Evolutionary conservation across 2,797 vertebrate genomes (phyloP), one percentile per base, ranked within the genome.

Genomic region (Poecile montanus): DNA sequence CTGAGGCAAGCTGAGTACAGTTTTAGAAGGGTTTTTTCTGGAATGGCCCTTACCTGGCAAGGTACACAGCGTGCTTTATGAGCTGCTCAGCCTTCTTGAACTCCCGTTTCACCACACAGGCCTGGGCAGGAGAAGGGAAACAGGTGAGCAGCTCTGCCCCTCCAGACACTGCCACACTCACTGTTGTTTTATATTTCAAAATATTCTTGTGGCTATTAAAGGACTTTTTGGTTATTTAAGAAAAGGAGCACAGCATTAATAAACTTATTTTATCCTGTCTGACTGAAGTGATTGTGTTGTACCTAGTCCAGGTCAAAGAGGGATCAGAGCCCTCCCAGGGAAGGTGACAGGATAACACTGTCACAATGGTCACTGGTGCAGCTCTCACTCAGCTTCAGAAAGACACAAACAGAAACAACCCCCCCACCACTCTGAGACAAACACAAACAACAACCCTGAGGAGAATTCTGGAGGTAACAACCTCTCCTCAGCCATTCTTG

Each of bases 1-100:
- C 0, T 8, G 32, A 54, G 45, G 42, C 12, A 76, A n/a, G 15
- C 3, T 10, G 29, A 30, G 34, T 0, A 1, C 0, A 0, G 20
- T 21, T 57, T 38, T 3, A 38, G 25, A 58, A n/a, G 8, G 36
- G 3, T 4, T 8, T 58, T 44, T 80, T 62, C 9, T 70, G 5
- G 38, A 20, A 29, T 3, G 42, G 27, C 57, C 78, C 98, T 98
- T 97, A 99, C 99, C 99, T 98, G 88, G 99, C 99, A 95, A 99
- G 98, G 98, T 99, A 99, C 60, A 99, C 99, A 2, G 99, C 99
- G 10, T 99, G 99, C 97, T 99, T 99, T 95, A 99, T 99, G 98
- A 99, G 98, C 97, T 99, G 99, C 87, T 99, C 99, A n/a, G 99
- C 99, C 98, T 99, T 99, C 95, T 99, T 99, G 97, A 99, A 99